A percentile compares a stretch with the other conserved stretches of the same genome.
These are phyloP conservation scores for Nemotelus pantherinus DNA, from an alignment of 2,888 invertebrate genomes.

Conservation along the genomic window DNA sequence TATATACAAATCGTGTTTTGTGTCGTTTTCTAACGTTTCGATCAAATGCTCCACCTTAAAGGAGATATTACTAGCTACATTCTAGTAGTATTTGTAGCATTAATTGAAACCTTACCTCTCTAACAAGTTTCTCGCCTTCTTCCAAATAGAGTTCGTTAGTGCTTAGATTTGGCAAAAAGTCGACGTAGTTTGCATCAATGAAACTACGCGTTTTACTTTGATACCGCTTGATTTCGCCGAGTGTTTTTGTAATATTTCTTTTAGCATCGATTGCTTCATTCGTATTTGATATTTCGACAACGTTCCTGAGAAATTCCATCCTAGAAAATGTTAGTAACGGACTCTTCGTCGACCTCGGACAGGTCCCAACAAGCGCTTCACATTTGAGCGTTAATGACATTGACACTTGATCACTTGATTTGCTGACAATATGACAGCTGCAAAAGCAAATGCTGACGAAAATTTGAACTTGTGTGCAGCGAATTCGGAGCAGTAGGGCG, in stretches of 20 bases:
- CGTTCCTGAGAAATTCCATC: slow-evolving; percentile 53
- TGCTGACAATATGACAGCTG: too few species aligned
- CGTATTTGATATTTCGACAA: slow-evolving; percentile 52
- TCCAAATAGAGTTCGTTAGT: slow-evolving; percentile 60
- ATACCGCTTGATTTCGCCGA: slow-evolving; percentile 59
- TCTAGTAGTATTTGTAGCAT: not conserved
- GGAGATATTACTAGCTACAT: not conserved
- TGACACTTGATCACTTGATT: too few species aligned
- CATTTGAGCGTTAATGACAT: too few species aligned
- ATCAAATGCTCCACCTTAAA: slow-evolving; percentile 55
- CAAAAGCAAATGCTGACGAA: too few species aligned
- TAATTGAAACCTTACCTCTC: slow-evolving; percentile 55
- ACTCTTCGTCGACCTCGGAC: too few species aligned
- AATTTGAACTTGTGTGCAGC: too few species aligned
- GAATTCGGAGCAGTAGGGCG: too few species aligned
- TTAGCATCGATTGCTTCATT: slow-evolving; percentile 55
- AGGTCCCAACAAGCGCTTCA: too few species aligned
- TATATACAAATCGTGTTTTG: slow-evolving; percentile 70
- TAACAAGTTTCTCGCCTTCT: slow-evolving; percentile 57
- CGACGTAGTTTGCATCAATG: slow-evolving; percentile 62
- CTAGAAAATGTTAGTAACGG: not conserved
- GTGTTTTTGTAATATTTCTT: slow-evolving; percentile 58
- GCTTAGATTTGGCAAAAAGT: slow-evolving; percentile 61
- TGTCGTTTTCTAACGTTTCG: slow-evolving; percentile 68
- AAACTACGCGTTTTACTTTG: slow-evolving; percentile 61